Evolutionary conservation across 2,113 vertebrate species (phyloP).

Genomic region (Pterophyllum scalare): DNA sequence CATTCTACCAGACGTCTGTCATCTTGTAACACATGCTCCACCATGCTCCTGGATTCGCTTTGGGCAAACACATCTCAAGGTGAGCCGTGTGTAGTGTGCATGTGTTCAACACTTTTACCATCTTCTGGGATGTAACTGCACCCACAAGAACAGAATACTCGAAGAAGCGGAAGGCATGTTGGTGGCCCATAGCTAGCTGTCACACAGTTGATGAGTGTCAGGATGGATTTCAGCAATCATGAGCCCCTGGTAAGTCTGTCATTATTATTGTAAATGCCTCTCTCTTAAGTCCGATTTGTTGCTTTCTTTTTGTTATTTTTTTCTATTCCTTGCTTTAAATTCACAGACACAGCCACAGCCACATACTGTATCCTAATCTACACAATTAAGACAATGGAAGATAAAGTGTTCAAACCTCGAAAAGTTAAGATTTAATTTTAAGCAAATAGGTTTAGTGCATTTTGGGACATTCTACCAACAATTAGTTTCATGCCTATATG

Average conservation of each 20-base stretch:
- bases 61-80: constrained; percentile 73
- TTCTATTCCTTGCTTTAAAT: not conserved
- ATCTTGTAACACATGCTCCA: constrained; percentile 67
- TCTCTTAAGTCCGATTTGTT: constrained; percentile 3
- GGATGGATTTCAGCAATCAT: constrained; percentile 56
- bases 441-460: not conserved
- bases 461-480: not conserved
- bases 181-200: constrained; percentile 54
- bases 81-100: constrained; percentile 34
- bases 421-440: not conserved
- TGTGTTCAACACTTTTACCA: constrained; percentile 29
- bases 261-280: constrained; percentile 47
- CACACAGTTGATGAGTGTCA: constrained; percentile 61
- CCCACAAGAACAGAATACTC: constrained; percentile 52
- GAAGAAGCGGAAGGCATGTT: constrained; percentile 10
- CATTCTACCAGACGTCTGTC: constrained; percentile 61
- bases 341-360: not conserved
- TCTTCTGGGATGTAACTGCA: constrained; percentile 42
- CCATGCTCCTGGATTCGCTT: constrained; percentile 64
- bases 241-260: constrained; percentile 56
- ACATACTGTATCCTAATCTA: not conserved
- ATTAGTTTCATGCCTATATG: not conserved
- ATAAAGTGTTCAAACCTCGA: constrained; percentile 1
- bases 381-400: not conserved
- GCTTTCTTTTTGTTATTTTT: not conserved